A percentile compares a stretch with the other conserved stretches of the same genome.
phyloP scores from a whole-genome alignment of 92 coral and sea anemone genomes.

The Chrysogorgia sp. region DNA sequence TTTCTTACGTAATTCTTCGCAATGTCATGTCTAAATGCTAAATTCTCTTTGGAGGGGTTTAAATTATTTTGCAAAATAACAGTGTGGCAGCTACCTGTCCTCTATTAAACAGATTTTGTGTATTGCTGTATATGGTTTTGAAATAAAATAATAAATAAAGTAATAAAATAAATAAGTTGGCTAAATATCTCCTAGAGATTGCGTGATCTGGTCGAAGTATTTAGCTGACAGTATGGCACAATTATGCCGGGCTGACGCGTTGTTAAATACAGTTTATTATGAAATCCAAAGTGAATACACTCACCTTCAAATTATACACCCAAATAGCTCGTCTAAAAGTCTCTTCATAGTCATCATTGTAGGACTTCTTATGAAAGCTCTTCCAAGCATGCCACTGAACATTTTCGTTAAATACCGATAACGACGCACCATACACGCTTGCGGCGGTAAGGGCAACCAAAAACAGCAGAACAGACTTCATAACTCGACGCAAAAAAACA shows the following conservation, averaged over 20 bases:
- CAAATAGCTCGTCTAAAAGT: conserved; percentile 52
- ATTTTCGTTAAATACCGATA: conserved; percentile 5
- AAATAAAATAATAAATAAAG: too few relatives aligned
- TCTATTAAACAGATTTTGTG: too few relatives aligned
- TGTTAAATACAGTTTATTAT: background rate
- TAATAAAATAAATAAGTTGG: too few relatives aligned
- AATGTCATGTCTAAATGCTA: too few relatives aligned
- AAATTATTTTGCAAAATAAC: too few relatives aligned
- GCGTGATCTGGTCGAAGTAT: too few relatives aligned
- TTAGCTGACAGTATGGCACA: too few relatives aligned
- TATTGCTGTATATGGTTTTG: too few relatives aligned
- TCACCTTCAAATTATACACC: conserved; percentile 58
- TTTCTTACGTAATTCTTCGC: too few relatives aligned
- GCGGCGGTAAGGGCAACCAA: conserved; percentile 22
- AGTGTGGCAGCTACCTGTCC: too few relatives aligned
- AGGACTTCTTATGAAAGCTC: conserved; percentile 51
- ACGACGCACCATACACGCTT: conserved; percentile 28
- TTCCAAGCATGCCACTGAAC: conserved; percentile 58
- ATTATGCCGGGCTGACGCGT: background rate
- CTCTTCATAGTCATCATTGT: conserved; percentile 48
- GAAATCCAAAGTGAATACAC: background rate
- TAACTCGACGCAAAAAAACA: background rate
- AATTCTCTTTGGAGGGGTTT: too few relatives aligned
- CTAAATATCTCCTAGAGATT: too few relatives aligned
- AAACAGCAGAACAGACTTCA: conserved; percentile 45